These are phyloP conservation scores for Clanis bilineata DNA, from an alignment of 2,888 invertebrate species.

Conservation along the genomic window DNA sequence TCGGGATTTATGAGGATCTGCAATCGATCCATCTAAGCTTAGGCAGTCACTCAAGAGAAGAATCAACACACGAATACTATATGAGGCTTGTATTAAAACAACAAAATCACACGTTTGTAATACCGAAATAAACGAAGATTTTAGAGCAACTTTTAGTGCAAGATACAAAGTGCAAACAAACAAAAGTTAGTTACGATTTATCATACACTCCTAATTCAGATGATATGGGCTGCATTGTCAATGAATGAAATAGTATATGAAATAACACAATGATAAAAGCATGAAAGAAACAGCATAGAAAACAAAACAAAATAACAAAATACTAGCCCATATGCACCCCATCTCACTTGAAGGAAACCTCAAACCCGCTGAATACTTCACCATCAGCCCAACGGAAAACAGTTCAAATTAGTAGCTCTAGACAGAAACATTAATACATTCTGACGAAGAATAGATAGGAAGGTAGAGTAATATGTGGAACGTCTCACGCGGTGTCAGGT, in stretches of 20 bases:
- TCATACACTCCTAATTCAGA: neutral
- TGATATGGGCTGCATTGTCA: neutral
- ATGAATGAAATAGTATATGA: neutral
- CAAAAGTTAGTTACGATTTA: neutral
- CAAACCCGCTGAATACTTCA: neutral
- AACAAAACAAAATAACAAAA: neutral
- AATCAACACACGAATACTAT: no score
- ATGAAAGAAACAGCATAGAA: neutral
- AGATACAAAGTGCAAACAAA: no score
- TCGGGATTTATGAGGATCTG: no score
- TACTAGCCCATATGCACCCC: constrained; percentile 13
- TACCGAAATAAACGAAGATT: no score
- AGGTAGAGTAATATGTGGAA: constrained; percentile 9
- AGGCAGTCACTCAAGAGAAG: no score
- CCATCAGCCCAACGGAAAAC: neutral
- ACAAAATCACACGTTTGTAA: no score
- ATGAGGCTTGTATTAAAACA: no score
- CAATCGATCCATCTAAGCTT: no score
- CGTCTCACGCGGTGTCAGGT: constrained; percentile 26
- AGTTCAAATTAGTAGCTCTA: neutral
- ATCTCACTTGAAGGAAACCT: neutral
- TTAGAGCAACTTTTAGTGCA: no score
- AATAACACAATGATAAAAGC: neutral
- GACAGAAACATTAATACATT: constrained; percentile 30
- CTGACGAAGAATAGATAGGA: constrained; percentile 33